A percentile compares a stretch with the other conserved stretches of the same genome.
These are phyloP conservation scores for Threskiornis aethiopicus DNA, from an alignment of 2,797 vertebrate genomes.

Conservation along the genomic window DNA sequence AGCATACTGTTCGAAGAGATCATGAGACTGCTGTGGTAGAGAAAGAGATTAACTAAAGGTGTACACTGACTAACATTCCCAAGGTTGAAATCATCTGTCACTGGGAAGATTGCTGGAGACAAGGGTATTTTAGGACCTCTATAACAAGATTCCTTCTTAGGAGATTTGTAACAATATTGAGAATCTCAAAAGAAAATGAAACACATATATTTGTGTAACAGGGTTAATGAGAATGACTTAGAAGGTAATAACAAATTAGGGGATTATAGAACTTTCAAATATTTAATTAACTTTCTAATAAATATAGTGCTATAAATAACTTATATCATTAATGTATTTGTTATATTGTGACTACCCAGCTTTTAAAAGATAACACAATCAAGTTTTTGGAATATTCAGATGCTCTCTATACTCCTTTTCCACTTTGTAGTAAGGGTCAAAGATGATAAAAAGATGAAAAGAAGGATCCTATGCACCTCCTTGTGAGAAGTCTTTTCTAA, in stretches of 20 bases:
- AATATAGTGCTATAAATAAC: background rate
- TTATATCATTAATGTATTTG: background rate
- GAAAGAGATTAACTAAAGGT: background rate
- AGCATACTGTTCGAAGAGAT: background rate
- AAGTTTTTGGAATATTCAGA: background rate
- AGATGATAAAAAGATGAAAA: background rate
- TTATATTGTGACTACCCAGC: background rate
- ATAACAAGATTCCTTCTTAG: background rate
- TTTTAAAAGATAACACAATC: background rate
- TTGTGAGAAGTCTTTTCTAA: background rate
- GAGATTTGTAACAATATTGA: background rate
- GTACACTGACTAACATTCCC: background rate
- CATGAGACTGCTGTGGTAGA: background rate
- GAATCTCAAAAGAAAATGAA: background rate
- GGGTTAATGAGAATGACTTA: background rate
- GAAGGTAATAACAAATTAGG: background rate
- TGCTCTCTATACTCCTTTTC: background rate
- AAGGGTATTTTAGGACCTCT: background rate
- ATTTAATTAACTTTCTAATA: background rate
- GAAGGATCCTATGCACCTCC: background rate
- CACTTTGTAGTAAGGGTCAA: background rate
- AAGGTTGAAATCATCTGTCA: background rate
- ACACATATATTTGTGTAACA: rapidly evolving
- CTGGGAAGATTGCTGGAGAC: background rate
- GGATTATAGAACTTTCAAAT: background rate